Conservation (phyloP, 2,888 invertebrate genomes). For the Thalpophila matura region DNA sequence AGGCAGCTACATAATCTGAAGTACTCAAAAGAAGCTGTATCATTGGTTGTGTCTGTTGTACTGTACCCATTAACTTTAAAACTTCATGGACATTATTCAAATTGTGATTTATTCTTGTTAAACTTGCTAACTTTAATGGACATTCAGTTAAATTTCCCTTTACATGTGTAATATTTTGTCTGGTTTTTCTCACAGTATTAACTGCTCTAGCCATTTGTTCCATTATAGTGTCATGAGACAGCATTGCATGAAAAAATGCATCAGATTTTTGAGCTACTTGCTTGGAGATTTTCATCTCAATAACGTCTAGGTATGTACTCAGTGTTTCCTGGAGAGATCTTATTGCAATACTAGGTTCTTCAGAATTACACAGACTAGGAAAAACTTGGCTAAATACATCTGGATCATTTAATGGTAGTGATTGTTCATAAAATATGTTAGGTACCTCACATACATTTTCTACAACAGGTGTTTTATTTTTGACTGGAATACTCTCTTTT, state of each 20-base stretch:
- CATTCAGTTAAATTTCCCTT: conserved; percentile 95
- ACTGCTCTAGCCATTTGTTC: conserved; percentile 97
- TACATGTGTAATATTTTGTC: conserved; percentile 94
- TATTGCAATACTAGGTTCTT: conserved; percentile 92
- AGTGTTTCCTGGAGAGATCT: conserved; percentile 96
- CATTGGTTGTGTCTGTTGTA: conserved; percentile 99
- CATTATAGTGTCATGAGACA: conserved; percentile 99
- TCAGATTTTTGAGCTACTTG: conserved; percentile 98
- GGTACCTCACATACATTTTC: conserved; percentile 93
- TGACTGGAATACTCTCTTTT: conserved; percentile 82
- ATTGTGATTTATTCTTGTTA: conserved; percentile 92
- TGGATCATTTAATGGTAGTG: conserved; percentile 94
- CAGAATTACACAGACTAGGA: conserved; percentile 91
- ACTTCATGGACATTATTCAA: conserved; percentile 93
- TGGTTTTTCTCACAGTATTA: conserved; percentile 93
- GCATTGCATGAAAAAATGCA: conserved; percentile 99
- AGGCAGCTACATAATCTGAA: conserved; percentile 98
- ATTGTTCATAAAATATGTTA: conserved; percentile 95
- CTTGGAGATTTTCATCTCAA: conserved; percentile 97
- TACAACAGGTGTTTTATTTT: conserved; percentile 85
- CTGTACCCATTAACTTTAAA: conserved; percentile 97
- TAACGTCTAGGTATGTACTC: conserved; percentile 98
- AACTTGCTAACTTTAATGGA: conserved; percentile 94
- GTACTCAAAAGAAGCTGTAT: conserved; percentile 98
- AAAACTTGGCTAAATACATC: conserved; percentile 96